phyloP scores from a whole-genome alignment of 2,888 invertebrate species.

The Sarcophaga variegata region DNA sequence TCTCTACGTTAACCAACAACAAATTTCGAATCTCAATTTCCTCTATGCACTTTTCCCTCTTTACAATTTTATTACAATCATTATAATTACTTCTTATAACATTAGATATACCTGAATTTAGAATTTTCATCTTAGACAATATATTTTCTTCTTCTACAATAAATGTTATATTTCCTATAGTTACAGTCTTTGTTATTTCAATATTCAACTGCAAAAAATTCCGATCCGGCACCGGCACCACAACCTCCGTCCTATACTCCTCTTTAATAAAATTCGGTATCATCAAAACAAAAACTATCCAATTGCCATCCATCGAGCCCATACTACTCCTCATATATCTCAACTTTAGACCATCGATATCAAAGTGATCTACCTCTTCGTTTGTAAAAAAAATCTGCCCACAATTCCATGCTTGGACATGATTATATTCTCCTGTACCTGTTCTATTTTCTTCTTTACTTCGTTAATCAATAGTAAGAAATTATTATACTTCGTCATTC shows the following conservation, averaged over 20 bases:
- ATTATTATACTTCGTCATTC: slow-evolving; percentile 39
- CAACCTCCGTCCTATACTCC: not conserved
- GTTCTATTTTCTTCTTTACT: slow-evolving; percentile 39
- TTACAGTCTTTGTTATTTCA: not conserved
- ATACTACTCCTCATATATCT: slow-evolving; percentile 39
- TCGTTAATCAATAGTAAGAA: slow-evolving; percentile 33
- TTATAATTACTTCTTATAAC: not conserved
- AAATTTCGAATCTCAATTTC: not conserved
- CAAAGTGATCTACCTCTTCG: slow-evolving; percentile 48
- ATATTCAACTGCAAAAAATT: not conserved
- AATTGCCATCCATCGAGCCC: not conserved
- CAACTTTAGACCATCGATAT: slow-evolving; percentile 39
- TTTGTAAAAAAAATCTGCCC: slow-evolving; percentile 49
- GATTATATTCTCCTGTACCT: slow-evolving; percentile 40
- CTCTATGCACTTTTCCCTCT: not conserved
- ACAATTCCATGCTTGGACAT: slow-evolving; percentile 47
- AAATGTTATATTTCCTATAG: not conserved
- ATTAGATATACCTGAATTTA: not conserved
- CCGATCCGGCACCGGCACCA: slow-evolving; percentile 1
- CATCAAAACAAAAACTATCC: slow-evolving; percentile 20
- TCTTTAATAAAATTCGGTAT: not conserved
- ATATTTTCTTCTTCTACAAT: slow-evolving; percentile 20
- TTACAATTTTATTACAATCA: slow-evolving; percentile 3
- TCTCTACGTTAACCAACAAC: not conserved
- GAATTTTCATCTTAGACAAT: slow-evolving; percentile 15